Base-by-base conservation (phyloP, 2,797 vertebrate genomes). In the Leptatherina wallacei region DNA sequence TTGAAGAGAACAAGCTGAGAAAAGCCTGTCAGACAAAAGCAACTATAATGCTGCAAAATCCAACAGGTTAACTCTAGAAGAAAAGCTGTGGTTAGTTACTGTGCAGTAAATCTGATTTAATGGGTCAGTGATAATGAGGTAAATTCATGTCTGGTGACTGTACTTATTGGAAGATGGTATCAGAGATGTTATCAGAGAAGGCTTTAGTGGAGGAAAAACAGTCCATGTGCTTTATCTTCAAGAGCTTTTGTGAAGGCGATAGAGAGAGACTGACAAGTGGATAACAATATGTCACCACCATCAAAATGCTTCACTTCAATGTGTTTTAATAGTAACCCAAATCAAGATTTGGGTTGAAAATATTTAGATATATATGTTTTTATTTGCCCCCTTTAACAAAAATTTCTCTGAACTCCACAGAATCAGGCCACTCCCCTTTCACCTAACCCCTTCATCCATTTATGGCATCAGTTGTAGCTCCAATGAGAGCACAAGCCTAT, bases 41-140 rank as follows among this genome's bases (percentile, higher is more conserved):
- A 40, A 64, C 36, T 40, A 24, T 57, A 49, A 77, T 71, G 71
- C 58, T 69, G 61, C 24, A 55, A 42, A 84, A 66, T 16, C 33
- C 22, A 78, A 58, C 65, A 36, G 72, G 72, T 80, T 62, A 71
- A 72, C 27, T 61, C 44, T 24, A 60, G 73, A 81, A 35, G 70
- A 56, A 75, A 81, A 62, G 47, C 58, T 40, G 61, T 6, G 61
- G 22, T 67, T 77, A 49, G 40, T 42, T 71, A 60, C 42, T 71
- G 68, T 62, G 66, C 18, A 29, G 68, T 69, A 78, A 88, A 90
- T 83, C 66, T 77, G 71, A 87, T 85, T 85, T 69, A 77, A 71
- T 76, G 76, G 22, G 61, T 72, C 65, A 69, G 32, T 38, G 20
- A 79, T 76, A 76, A 84, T 59, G 61, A 78, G 58, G 68, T 73